phyloP scores from a whole-genome alignment of 2,888 invertebrate species.

The Melanchra persicariae region DNA sequence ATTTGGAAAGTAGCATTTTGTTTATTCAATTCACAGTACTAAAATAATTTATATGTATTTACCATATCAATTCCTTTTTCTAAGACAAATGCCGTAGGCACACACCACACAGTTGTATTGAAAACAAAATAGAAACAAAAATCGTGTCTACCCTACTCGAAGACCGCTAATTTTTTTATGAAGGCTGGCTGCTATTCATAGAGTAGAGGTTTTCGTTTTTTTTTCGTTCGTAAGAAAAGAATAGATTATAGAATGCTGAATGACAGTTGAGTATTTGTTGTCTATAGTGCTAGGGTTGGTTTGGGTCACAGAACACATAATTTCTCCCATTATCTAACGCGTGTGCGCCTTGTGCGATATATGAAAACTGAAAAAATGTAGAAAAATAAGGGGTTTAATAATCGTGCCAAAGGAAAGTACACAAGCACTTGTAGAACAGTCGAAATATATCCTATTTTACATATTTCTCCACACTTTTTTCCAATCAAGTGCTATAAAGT shows the following conservation, averaged over 20 bases:
- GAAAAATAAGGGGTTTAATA: too few species aligned
- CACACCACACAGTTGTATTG: constrained; percentile 52
- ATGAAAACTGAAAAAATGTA: too few species aligned
- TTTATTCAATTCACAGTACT: constrained; percentile 17
- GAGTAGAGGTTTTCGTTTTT: constrained; percentile 1
- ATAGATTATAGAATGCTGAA: constrained; percentile 1
- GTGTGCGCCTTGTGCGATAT: too few species aligned
- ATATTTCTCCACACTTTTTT: too few species aligned
- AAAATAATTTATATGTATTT: constrained; percentile 25
- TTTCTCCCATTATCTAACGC: too few species aligned
- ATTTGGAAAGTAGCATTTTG: constrained; percentile 43
- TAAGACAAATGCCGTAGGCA: constrained; percentile 28
- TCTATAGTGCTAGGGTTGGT: constrained; percentile 23
- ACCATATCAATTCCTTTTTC: constrained; percentile 60
- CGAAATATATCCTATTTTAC: too few species aligned
- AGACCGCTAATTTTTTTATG: constrained; percentile 50
- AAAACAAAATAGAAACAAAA: constrained; percentile 57
- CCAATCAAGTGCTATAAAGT: too few species aligned
- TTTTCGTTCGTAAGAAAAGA: constrained; percentile 1
- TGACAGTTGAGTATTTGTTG: constrained; percentile 21
- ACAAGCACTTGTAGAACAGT: too few species aligned
- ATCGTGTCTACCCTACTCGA: constrained; percentile 38
- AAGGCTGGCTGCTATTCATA: constrained; percentile 24
- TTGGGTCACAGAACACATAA: too few species aligned
- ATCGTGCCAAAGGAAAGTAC: too few species aligned